phyloP scores from a whole-genome alignment of 1,140 invertebrate species.

The Varroa destructor region DNA sequence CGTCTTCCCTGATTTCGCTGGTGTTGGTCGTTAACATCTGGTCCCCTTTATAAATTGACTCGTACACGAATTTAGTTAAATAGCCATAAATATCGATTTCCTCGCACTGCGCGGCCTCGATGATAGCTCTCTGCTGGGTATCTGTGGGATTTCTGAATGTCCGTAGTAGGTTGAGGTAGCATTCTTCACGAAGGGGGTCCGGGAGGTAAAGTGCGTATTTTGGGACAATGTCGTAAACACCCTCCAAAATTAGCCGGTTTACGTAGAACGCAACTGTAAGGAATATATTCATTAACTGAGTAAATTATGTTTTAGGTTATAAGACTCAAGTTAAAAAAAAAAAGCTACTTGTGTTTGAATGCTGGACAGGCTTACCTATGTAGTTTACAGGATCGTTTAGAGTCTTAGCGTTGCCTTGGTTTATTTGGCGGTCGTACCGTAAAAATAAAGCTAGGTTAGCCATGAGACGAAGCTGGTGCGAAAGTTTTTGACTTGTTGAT shows the following conservation, averaged over 20 bases:
- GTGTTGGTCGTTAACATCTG: background rate
- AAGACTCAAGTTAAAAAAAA: too few species aligned
- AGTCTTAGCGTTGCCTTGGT: too few species aligned
- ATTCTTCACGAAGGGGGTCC: conserved; percentile 1
- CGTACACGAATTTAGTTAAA: conserved; percentile 28
- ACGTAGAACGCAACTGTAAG: conserved; percentile 7
- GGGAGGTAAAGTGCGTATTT: conserved; percentile 9
- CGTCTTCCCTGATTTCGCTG: conserved; percentile 39
- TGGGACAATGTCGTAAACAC: background rate
- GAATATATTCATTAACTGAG: too few species aligned
- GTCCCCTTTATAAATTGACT: background rate
- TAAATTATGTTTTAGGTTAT: too few species aligned
- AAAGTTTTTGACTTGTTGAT: background rate
- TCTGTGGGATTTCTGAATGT: background rate
- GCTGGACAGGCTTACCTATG: too few species aligned
- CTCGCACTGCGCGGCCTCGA: conserved; percentile 35
- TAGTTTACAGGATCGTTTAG: too few species aligned
- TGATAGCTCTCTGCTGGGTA: background rate
- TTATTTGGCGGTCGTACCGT: conserved; percentile 37
- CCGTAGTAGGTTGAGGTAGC: background rate
- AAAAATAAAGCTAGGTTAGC: conserved; percentile 73
- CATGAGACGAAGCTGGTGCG: conserved; percentile 51
- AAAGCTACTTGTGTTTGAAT: too few species aligned
- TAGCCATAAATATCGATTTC: conserved; percentile 21
- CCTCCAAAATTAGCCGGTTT: background rate